Percentiles rank a stretch among this genome's conserved stretches.
Conservation (phyloP, 2,888 invertebrate genomes). For the Amiota mariae region DNA sequence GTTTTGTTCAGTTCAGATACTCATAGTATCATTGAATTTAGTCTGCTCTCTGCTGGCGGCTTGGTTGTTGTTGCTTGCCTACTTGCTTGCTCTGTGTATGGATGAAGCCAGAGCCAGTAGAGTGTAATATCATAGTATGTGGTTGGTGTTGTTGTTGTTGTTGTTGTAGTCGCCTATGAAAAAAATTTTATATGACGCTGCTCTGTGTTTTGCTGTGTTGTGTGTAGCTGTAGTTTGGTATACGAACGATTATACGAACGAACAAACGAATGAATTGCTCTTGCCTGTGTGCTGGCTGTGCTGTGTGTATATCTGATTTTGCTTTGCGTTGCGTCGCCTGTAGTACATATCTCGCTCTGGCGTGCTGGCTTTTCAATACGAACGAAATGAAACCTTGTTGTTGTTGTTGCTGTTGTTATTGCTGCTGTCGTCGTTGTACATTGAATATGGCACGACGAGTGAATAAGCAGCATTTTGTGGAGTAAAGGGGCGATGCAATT, state of each 20-base stretch:
- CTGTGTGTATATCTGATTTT: conserved; percentile 13
- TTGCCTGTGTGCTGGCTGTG: background rate
- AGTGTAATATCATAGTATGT: no score
- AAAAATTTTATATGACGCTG: no score
- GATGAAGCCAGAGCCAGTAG: no score
- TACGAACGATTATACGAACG: background rate
- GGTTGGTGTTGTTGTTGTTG: no score
- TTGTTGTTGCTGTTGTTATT: no score
- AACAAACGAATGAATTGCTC: conserved; percentile 3
- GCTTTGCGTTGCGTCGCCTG: conserved; percentile 32
- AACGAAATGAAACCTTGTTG: conserved; percentile 1
- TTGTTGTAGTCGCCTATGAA: no score
- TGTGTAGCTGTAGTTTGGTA: conserved; percentile 4
- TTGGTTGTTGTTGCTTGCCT: background rate
- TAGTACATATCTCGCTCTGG: conserved; percentile 24
- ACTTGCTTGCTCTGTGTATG: background rate
- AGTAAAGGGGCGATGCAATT: background rate
- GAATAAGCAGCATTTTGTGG: background rate
- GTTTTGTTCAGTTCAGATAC: no score
- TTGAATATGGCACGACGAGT: background rate
- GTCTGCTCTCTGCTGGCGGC: background rate
- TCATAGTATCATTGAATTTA: no score
- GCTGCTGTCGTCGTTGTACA: background rate
- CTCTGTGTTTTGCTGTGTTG: background rate
- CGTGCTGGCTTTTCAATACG: background rate